Base-by-base conservation (phyloP, 2,888 invertebrate species). In the Carcina quercana region DNA sequence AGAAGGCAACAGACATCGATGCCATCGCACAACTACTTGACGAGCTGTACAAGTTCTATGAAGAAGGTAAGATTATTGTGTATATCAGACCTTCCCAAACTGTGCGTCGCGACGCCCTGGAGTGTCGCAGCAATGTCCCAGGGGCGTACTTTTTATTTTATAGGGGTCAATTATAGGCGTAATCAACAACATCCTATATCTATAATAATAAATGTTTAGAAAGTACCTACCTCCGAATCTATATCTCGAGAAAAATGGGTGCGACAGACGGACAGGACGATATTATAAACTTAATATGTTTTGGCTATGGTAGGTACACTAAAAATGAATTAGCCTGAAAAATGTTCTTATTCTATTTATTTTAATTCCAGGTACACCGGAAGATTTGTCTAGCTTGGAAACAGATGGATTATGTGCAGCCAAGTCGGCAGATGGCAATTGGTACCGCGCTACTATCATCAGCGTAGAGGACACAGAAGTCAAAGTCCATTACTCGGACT, bases 371-470 rank as follows among this genome's bases (percentile, higher is more conserved):
- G 82, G 75, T 37, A 66, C 68, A 8, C 66, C 80, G 0, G 71
- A 78, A 47, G 43, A 57, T 1, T 45, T 86, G 1, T 52, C 78
- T 1, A 64, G 59, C 22, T 86, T 84, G 24, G 80, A 86, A 40
- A 59, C 70, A 1, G 88, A 86, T 17, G 61, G 59, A 2, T 38
- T 90, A 0, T 92, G 91, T 53, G 91, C 87, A 0, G 89, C 86
- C 0, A 84, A 85, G 29, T 86, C 87, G 2, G 52, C 50, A 0
- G 91, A 92, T 58, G 86, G 83, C 2, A 89, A 89, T 59, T 93
- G 92, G 92, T 92, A 92, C 55, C 85, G 92, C 26, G 90, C 86
- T 2, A 84, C 79, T 38, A 82, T 91, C 12, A 20, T 79, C 7
- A 66, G 65, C 28, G 50, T 65, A 3, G 71, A 75, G 8, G 85